Conservation (phyloP, 2,113 vertebrate species). For the Crocuta crocuta region DNA sequence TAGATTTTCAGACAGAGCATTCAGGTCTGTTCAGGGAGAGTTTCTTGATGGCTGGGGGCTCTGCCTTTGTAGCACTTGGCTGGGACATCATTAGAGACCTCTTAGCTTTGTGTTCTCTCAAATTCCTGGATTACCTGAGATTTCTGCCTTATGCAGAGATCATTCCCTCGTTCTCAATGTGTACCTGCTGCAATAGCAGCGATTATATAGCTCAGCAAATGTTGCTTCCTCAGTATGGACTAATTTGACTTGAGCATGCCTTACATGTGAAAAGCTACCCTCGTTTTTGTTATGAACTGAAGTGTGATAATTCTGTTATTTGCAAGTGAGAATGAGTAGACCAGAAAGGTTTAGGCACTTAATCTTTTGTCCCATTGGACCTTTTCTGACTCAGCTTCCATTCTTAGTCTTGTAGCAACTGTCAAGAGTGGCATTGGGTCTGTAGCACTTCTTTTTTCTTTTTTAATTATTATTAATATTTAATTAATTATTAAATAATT, state of each 20-base stretch:
- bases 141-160: not conserved
- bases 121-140: not conserved
- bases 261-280: not conserved
- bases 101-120: not conserved
- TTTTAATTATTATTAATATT: not conserved
- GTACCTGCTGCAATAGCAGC: not conserved
- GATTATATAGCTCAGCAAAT: not conserved
- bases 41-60: not conserved
- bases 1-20: not conserved
- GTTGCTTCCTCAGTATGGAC: not conserved
- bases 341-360: not conserved
- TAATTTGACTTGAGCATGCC: not conserved
- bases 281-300: not conserved
- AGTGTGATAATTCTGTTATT: not conserved
- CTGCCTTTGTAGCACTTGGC: not conserved
- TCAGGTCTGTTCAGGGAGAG: not conserved
- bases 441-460: not conserved
- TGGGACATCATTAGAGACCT: not conserved
- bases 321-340: not conserved
- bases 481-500: too few relatives aligned
- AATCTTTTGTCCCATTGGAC: not conserved
- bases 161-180: not conserved
- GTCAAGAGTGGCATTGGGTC: not conserved
- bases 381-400: not conserved
- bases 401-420: not conserved